Percentiles rank a stretch among this genome's conserved stretches.
Conservation (phyloP, 2,888 invertebrate species). For the Vesta saturnalis region DNA sequence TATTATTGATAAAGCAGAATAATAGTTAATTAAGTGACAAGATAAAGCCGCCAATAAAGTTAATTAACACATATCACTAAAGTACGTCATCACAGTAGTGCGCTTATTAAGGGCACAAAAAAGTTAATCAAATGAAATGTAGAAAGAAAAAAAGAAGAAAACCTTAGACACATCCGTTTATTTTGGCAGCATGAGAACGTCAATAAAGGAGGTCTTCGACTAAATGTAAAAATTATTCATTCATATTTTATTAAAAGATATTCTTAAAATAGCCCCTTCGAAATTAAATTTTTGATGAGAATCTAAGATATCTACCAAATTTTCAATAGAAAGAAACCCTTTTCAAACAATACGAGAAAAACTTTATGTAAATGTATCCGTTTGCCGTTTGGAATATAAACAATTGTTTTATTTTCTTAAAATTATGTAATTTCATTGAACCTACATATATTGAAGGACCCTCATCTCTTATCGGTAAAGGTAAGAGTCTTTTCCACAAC, state of each 20-base stretch:
- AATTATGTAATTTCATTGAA: neutral
- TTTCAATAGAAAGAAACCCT: neutral
- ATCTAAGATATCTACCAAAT: neutral
- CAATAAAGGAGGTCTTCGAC: neutral
- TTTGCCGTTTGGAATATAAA: neutral
- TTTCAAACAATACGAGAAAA: neutral
- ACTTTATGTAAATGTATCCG: neutral
- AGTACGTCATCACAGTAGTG: too few relatives aligned
- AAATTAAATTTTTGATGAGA: constrained; percentile 1
- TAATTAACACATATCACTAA: too few relatives aligned
- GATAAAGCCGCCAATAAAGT: too few relatives aligned
- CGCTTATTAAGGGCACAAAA: too few relatives aligned
- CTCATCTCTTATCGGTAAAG: neutral
- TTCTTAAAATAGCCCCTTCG: neutral
- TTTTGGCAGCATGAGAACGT: neutral
- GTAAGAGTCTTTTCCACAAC: too few relatives aligned
- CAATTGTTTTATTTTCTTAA: neutral
- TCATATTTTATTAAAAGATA: neutral
- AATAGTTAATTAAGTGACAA: too few relatives aligned
- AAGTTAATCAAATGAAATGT: neutral
- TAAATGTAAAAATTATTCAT: constrained; percentile 1
- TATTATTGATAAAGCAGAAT: too few relatives aligned
- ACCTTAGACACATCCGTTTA: neutral
- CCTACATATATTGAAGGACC: neutral
- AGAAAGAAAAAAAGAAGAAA: neutral